A percentile compares a stretch with the other conserved stretches of the same genome.
These are phyloP conservation scores for Tigriopus californicus DNA, from an alignment of 2,888 invertebrate species.

Conservation along the genomic window DNA sequence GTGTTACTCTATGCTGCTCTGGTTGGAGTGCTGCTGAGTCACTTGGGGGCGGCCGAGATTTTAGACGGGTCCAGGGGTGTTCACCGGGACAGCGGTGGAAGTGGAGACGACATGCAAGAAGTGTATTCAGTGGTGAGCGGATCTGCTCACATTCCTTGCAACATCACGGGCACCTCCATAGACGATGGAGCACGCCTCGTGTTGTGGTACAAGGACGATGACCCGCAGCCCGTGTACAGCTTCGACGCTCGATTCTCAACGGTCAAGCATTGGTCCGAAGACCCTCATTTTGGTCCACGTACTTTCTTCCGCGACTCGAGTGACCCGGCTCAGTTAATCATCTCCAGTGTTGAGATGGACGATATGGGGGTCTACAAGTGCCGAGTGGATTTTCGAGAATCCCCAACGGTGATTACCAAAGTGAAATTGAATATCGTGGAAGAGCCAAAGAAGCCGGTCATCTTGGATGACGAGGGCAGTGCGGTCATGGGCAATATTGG, in stretches of 20 bases:
- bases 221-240: conserved; percentile 12
- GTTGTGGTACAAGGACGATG: conserved; percentile 9
- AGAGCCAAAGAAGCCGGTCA: conserved; percentile 8
- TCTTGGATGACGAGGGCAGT: conserved; percentile 4
- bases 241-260: conserved; percentile 8
- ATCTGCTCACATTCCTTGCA: conserved; percentile 12
- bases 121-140: conserved; percentile 8
- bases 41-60: too few relatives aligned
- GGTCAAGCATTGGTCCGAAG: conserved; percentile 15
- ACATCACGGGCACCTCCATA: conserved; percentile 1
- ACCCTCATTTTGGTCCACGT: conserved; percentile 9
- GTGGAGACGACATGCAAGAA: not conserved
- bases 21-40: too few relatives aligned
- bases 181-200: conserved; percentile 5
- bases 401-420: not conserved
- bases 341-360: conserved; percentile 2
- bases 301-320: conserved; percentile 4
- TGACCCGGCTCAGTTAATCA: conserved; percentile 9
- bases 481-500: conserved; percentile 10
- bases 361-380: conserved; percentile 13
- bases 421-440: conserved; percentile 3
- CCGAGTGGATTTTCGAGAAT: conserved; percentile 9
- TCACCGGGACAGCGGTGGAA: not conserved
- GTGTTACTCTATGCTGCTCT: too few relatives aligned
- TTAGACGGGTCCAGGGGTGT: too few relatives aligned